Evolutionary conservation across 2,113 vertebrate species (phyloP).

Genomic region (Bufo bufo): DNA sequence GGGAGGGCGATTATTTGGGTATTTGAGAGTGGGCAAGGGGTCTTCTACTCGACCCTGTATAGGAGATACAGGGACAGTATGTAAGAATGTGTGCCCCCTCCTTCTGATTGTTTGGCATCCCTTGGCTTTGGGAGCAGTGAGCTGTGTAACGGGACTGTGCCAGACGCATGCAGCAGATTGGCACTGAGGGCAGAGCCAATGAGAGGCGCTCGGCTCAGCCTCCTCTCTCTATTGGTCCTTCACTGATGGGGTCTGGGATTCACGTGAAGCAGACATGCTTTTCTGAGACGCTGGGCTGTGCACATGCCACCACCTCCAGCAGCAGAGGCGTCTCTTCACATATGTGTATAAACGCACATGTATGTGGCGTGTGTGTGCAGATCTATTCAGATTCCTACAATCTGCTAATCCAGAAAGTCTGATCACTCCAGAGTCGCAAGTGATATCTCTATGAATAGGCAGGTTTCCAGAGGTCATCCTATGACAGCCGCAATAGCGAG

Average conservation of each 20-base stretch:
- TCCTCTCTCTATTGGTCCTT: slow-evolving; percentile 21
- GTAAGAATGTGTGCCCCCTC: no score
- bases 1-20: not conserved
- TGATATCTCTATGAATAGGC: no score
- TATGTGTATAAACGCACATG: not conserved
- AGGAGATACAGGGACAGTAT: no score
- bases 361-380: no score
- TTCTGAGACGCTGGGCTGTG: slow-evolving; percentile 5
- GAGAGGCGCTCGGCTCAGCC: not conserved
- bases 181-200: slow-evolving; percentile 34
- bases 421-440: no score
- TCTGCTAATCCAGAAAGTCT: no score
- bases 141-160: not conserved
- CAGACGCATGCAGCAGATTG: slow-evolving; percentile 32
- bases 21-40: not conserved
- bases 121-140: not conserved
- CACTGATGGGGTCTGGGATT: not conserved
- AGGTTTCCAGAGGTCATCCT: no score
- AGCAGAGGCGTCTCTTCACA: not conserved
- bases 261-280: slow-evolving; percentile 58
- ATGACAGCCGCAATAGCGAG: no score
- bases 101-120: not conserved
- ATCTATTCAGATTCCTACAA: no score
- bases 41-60: not conserved
- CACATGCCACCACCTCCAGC: slow-evolving; percentile 14